Conservation (phyloP, 2,888 invertebrate genomes). For the Lumbricus terrestris region DNA sequence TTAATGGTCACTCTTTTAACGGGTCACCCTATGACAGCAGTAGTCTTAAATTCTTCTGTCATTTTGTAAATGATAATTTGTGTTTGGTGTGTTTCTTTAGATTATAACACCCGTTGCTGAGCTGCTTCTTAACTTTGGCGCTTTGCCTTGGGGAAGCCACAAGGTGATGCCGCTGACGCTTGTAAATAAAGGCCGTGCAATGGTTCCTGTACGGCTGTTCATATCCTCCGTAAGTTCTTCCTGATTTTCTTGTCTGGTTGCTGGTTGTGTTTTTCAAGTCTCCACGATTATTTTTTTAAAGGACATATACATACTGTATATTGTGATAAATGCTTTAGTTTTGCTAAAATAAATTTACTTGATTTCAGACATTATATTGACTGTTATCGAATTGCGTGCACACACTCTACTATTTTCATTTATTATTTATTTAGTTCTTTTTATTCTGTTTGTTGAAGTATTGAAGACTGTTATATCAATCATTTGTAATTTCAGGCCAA, state of each 20-base stretch:
- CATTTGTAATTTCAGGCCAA: no score
- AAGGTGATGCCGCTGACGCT: constrained; percentile 42
- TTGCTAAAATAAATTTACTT: background rate
- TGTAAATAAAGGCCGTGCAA: constrained; percentile 45
- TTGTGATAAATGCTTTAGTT: no score
- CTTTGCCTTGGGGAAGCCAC: constrained; percentile 46
- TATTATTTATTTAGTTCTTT: no score
- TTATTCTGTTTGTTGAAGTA: no score
- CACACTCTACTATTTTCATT: no score
- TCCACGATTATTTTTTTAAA: background rate
- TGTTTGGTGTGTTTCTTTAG: constrained; percentile 27
- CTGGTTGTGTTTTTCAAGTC: constrained; percentile 23
- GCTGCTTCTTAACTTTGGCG: constrained; percentile 44
- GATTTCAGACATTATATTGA: no score
- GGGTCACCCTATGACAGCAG: no score
- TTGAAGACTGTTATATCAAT: no score
- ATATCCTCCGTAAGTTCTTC: constrained; percentile 41
- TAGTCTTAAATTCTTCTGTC: no score
- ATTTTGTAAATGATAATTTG: background rate
- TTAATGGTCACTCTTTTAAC: no score
- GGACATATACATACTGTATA: background rate
- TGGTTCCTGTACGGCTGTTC: constrained; percentile 47
- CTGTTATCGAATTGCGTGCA: no score
- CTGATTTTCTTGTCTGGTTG: background rate
- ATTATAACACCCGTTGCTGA: constrained; percentile 21